phyloP scores from a whole-genome alignment of 2,888 invertebrate species.

The Poecilobothrus nobilitatus region DNA sequence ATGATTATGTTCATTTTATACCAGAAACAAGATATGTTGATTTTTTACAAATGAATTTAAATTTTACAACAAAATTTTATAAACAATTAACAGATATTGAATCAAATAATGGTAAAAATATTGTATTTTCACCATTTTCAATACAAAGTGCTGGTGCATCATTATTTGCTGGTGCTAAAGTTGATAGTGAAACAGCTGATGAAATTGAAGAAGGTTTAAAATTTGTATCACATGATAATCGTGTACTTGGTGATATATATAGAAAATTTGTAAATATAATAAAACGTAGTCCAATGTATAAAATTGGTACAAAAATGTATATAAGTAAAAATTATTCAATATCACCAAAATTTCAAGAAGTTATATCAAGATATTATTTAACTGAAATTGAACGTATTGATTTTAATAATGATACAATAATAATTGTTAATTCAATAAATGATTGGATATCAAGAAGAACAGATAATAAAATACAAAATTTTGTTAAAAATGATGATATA shows the following conservation, averaged over 20 bases:
- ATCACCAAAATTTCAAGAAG: slow-evolving; percentile 48
- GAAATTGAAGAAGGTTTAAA: slow-evolving; percentile 50
- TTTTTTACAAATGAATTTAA: neutral
- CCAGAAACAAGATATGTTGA: neutral
- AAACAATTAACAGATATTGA: slow-evolving; percentile 42
- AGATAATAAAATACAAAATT: slow-evolving; percentile 68
- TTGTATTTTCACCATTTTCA: slow-evolving; percentile 62
- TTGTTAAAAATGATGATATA: slow-evolving; percentile 56
- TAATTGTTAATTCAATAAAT: slow-evolving; percentile 59
- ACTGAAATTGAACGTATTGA: slow-evolving; percentile 58
- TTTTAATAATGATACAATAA: slow-evolving; percentile 47
- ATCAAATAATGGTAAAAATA: slow-evolving; percentile 49
- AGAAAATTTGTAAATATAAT: slow-evolving; percentile 12
- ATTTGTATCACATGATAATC: slow-evolving; percentile 14
- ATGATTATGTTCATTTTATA: neutral
- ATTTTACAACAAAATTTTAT: slow-evolving; percentile 16
- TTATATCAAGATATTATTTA: slow-evolving; percentile 55
- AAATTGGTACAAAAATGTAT: slow-evolving; percentile 68
- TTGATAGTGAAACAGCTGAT: slow-evolving; percentile 47
- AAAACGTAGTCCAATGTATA: slow-evolving; percentile 25
- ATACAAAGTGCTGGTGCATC: slow-evolving; percentile 59
- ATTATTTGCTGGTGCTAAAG: slow-evolving; percentile 55
- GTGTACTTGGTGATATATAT: slow-evolving; percentile 18
- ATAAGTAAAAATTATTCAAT: slow-evolving; percentile 51
- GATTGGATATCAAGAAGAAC: slow-evolving; percentile 75